Evolutionary conservation across 2,797 vertebrate genomes (phyloP), one percentile per base, ranked within the genome.

Genomic region (Coranthus polyacanthus): DNA sequence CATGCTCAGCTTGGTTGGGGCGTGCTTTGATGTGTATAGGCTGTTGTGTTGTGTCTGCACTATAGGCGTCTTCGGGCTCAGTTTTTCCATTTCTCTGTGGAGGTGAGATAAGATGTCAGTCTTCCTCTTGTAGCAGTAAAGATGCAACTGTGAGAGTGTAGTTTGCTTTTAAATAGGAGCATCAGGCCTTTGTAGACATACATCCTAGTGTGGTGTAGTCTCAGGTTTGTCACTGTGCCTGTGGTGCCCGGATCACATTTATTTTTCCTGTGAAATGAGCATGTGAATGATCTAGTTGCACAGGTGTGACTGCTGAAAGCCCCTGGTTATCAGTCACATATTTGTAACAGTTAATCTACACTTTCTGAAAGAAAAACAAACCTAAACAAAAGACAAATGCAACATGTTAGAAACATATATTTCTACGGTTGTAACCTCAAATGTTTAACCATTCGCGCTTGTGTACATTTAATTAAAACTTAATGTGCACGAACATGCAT

Each of bases 31-130:
- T 89, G 90, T 90, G 80, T 59, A 68, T 68, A 72, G 80, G 85
- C 81, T 86, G 85, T 90, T 90, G 86, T 89, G 86, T 88, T 90
- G 85, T 88, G 85, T 92, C 85, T 90, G 84, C 74, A 65, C 79
- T 78, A 78, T 72, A 72, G 79, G 67, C 84, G 74, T 88, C 84
- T 83, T 85, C 86, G 50, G 72, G 78, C 77, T 83, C 67, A 61
- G 50, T 86, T 81, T 85, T 83, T 84, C 72, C 75, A 81, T 84
- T 83, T 79, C 82, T 86, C 80, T 80, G 73, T 76, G 78, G 82
- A 83, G 82, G 85, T 90, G 75, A 84, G 84, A 85, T 82, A 81
- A 79, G 62, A 86, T 86, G 84, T 82, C 82, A 87, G 81, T 87
- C 86, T 87, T 83, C 66, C 71, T 81, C 72, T 78, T 72, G 64